These are phyloP conservation scores for Lepas anatifera DNA, from an alignment of 2,888 invertebrate genomes.

Conservation along the genomic window DNA sequence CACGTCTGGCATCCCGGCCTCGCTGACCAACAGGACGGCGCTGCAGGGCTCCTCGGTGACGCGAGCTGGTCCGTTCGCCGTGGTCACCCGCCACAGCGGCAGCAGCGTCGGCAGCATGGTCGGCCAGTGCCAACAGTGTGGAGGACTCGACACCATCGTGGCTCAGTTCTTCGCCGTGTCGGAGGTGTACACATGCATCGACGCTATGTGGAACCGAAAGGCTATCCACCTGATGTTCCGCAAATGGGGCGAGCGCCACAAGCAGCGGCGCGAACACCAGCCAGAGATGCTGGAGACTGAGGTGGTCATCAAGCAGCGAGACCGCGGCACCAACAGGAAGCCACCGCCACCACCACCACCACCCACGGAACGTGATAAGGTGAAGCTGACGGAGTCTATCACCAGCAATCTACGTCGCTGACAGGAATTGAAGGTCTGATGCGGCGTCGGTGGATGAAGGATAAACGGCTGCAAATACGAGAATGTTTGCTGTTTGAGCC, in stretches of 20 bases:
- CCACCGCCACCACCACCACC: too few relatives aligned
- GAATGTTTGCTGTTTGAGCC: too few relatives aligned
- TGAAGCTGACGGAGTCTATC: too few relatives aligned
- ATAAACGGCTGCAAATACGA: too few relatives aligned
- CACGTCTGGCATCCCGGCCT: background rate
- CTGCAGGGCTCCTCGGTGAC: background rate
- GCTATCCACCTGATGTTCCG: background rate
- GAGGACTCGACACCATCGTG: slow-evolving; percentile 1
- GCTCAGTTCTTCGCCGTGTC: background rate
- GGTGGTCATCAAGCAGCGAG: background rate
- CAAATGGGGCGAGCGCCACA: background rate
- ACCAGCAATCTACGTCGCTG: too few relatives aligned
- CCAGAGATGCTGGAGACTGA: background rate
- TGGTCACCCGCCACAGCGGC: background rate
- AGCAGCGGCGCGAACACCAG: background rate
- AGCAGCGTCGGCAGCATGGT: background rate
- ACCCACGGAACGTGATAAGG: too few relatives aligned
- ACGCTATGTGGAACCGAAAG: background rate
- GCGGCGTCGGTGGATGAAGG: too few relatives aligned
- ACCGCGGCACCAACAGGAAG: slow-evolving; percentile 50
- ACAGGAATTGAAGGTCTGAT: too few relatives aligned
- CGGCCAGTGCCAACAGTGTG: slow-evolving; percentile 5
- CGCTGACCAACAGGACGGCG: background rate
- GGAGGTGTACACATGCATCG: background rate
- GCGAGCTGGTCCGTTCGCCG: slow-evolving; percentile 1